A percentile compares a stretch with the other conserved stretches of the same genome.
phyloP scores from a whole-genome alignment of 2,113 vertebrate genomes.

The Paedocypris sp. region DNA sequence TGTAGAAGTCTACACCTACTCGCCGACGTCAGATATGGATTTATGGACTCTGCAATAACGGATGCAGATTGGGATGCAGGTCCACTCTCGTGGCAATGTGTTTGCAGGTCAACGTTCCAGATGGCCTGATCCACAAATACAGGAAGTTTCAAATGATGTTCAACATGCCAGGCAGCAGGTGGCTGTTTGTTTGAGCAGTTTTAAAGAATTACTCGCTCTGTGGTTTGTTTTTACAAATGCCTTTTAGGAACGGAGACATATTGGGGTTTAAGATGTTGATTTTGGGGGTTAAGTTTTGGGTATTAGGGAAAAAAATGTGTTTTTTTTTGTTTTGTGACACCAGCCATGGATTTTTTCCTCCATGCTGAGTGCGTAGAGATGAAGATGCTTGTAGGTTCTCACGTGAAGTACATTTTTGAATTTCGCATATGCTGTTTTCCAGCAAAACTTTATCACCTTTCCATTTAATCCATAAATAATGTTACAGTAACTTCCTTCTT shows the following conservation, averaged over 20 bases:
- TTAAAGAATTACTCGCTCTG: background rate
- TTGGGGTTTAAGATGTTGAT: slow-evolving; percentile 47
- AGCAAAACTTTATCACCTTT: no score
- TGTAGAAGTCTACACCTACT: slow-evolving; percentile 32
- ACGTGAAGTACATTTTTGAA: no score
- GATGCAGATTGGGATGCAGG: background rate
- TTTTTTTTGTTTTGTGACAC: slow-evolving; percentile 47
- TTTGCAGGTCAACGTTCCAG: background rate
- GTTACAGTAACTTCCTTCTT: no score
- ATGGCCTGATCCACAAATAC: background rate
- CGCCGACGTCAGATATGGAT: background rate
- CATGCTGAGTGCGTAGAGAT: slow-evolving; percentile 52
- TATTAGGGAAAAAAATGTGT: no score
- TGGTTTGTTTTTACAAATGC: background rate
- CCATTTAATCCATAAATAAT: no score
- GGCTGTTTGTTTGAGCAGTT: slow-evolving; percentile 5
- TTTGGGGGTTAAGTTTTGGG: no score
- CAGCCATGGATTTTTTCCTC: slow-evolving; percentile 56
- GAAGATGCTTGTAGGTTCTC: slow-evolving; percentile 59
- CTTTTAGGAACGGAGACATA: slow-evolving; percentile 44
- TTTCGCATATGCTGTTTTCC: no score
- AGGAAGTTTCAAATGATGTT: slow-evolving; percentile 8
- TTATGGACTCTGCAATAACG: background rate
- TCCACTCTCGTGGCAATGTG: slow-evolving; percentile 4
- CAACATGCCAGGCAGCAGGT: slow-evolving; percentile 20